These are phyloP conservation scores for Tribolium castaneum DNA, from an alignment of 1,140 invertebrate species.

Conservation along the genomic window DNA sequence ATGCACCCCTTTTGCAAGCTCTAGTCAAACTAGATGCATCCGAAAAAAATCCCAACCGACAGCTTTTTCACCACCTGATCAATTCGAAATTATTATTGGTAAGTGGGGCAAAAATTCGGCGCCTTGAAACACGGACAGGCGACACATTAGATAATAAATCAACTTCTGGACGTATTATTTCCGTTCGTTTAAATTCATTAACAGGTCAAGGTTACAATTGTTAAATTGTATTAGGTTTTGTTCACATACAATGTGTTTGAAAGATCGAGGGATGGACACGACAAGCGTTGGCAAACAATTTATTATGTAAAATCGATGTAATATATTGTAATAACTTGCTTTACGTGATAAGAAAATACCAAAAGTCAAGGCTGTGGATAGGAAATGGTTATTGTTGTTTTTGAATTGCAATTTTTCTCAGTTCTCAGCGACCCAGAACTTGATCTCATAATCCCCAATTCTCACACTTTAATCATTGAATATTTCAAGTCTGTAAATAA, in stretches of 20 bases:
- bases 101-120: slow-evolving; percentile 1
- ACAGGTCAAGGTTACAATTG: slow-evolving; percentile 24
- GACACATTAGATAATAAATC: slow-evolving; percentile 30
- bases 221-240: background rate
- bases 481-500: too few species aligned
- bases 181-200: slow-evolving; percentile 12
- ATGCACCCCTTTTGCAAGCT: background rate
- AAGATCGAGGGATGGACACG: background rate
- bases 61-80: background rate
- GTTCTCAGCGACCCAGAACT: too few species aligned
- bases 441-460: too few species aligned
- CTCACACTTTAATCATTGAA: too few species aligned
- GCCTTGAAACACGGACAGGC: slow-evolving; percentile 1
- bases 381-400: too few species aligned
- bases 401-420: too few species aligned
- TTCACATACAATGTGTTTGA: background rate
- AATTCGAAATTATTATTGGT: background rate
- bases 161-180: slow-evolving; percentile 19
- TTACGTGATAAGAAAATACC: too few species aligned
- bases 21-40: slow-evolving; percentile 31
- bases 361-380: too few species aligned
- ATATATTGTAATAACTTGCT: too few species aligned
- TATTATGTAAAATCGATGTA: too few species aligned
- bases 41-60: slow-evolving; percentile 2
- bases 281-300: too few species aligned